A percentile compares a stretch with the other conserved stretches of the same genome.
Evolutionary conservation across 1,140 invertebrate genomes (phyloP).

Genomic region (Eupristina koningsbergeri): DNA sequence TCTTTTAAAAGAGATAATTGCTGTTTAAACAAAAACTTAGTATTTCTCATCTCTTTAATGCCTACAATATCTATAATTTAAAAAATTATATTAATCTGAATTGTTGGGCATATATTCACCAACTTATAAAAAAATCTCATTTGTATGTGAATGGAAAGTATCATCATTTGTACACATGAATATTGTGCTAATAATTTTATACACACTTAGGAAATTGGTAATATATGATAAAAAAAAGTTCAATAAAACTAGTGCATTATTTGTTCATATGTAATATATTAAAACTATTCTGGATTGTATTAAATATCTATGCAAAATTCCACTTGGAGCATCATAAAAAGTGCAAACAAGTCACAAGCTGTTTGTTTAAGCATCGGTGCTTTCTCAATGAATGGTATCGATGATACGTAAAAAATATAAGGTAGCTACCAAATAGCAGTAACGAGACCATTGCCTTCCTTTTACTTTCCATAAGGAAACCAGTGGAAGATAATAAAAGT

Average conservation of each 20-base stretch:
- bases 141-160: slow-evolving; percentile 61
- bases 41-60: slow-evolving; percentile 52
- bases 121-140: slow-evolving; percentile 53
- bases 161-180: slow-evolving; percentile 57
- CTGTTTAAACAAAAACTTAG: slow-evolving; percentile 63
- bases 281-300: slow-evolving; percentile 24
- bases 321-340: slow-evolving; percentile 60
- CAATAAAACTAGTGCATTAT: slow-evolving; percentile 50
- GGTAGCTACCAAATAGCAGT: slow-evolving; percentile 49
- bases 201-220: slow-evolving; percentile 55
- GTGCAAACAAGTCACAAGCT: slow-evolving; percentile 58
- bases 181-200: slow-evolving; percentile 65
- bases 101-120: slow-evolving; percentile 53
- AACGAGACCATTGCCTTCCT: slow-evolving; percentile 57
- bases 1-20: slow-evolving; percentile 68
- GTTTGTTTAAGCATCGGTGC: slow-evolving; percentile 53
- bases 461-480: slow-evolving; percentile 54
- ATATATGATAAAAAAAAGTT: slow-evolving; percentile 42
- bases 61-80: slow-evolving; percentile 62
- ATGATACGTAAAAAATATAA: slow-evolving; percentile 60
- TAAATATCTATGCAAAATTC: slow-evolving; percentile 46
- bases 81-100: slow-evolving; percentile 60
- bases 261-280: slow-evolving; percentile 56
- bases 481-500: slow-evolving; percentile 56
- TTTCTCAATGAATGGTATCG: slow-evolving; percentile 59